Percentiles rank a stretch among this genome's conserved stretches.
Evolutionary conservation across 2,113 vertebrate genomes (phyloP).

Genomic region (Sinocyclocheilus anophthalmus): DNA sequence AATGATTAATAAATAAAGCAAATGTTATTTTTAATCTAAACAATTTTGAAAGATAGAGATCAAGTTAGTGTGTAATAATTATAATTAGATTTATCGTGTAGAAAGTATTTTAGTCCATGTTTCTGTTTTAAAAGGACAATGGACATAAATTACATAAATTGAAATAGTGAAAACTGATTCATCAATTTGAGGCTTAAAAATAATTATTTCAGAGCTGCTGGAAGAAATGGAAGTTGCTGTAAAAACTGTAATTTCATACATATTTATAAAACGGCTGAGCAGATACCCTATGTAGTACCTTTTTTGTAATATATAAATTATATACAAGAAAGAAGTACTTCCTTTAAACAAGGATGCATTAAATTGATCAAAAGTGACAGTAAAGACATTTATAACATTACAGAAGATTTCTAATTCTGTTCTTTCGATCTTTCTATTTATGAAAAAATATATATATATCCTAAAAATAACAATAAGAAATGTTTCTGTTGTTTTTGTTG

Average conservation of each 20-base stretch:
- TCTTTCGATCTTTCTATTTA: too few relatives aligned
- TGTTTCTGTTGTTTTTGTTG: background rate
- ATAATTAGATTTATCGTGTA: background rate
- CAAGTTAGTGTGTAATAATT: background rate
- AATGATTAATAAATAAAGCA: background rate
- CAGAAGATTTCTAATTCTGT: too few relatives aligned
- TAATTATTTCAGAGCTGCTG: background rate
- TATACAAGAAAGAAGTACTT: background rate
- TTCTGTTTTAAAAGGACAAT: background rate
- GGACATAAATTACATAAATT: background rate
- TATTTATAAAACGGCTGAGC: background rate
- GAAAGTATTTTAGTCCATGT: background rate
- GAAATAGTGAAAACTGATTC: background rate
- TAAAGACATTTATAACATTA: too few relatives aligned
- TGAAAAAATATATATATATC: too few relatives aligned
- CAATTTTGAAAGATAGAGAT: background rate
- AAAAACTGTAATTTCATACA: background rate
- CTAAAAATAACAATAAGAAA: too few relatives aligned
- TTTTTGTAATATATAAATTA: background rate
- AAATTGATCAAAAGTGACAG: background rate
- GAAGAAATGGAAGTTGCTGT: background rate
- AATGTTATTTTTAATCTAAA: background rate
- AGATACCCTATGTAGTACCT: background rate
- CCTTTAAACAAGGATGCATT: background rate
- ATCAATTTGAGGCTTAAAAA: background rate